These are phyloP conservation scores for Catostylus mosaicus DNA, from an alignment of 30 jellyfish, hydroid and myxozoan species.

Conservation along the genomic window DNA sequence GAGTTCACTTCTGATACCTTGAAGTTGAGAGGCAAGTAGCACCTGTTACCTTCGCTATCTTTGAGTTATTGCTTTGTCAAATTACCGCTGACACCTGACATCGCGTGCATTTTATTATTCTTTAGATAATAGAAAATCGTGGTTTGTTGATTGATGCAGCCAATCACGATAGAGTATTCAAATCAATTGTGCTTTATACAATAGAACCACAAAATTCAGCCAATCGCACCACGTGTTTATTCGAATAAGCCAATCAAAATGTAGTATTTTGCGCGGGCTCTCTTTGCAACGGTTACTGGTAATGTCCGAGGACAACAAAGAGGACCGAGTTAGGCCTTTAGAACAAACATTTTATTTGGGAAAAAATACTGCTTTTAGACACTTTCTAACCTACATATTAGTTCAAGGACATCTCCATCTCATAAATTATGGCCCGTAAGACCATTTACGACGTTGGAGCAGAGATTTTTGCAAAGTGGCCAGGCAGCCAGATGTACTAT, in stretches of 20 bases:
- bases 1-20: too few relatives aligned
- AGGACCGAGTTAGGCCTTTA: conserved; percentile 29
- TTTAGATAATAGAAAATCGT: neutral
- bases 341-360: neutral
- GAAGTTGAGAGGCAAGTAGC: too few relatives aligned
- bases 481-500: conserved; percentile 80
- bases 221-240: conserved; percentile 41
- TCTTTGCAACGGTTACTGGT: conserved; percentile 64
- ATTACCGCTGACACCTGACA: conserved; percentile 17
- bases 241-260: conserved; percentile 49
- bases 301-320: conserved; percentile 11
- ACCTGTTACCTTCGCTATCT: too few relatives aligned
- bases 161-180: neutral
- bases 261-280: conserved; percentile 63
- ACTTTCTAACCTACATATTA: neutral
- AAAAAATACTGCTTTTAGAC: neutral
- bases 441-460: conserved; percentile 42
- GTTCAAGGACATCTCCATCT: neutral
- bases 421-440: conserved; percentile 35
- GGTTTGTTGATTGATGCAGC: neutral
- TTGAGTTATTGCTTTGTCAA: too few relatives aligned
- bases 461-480: conserved; percentile 85
- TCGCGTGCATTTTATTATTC: conserved; percentile 30
- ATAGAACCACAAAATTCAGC: neutral
- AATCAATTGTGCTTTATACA: neutral